Conservation (phyloP, 2,113 vertebrate genomes). For the Felis catus region F.catus_Fca126_mat1.0 CM031416.1:30379501-30380000, state of each 20-base stretch:
- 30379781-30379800: slow-evolving; percentile 91
- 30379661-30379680: not conserved
- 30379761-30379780: not conserved
- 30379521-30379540: not conserved
- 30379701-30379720: not conserved
- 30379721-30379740: not conserved
- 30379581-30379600: not conserved
- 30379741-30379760: not conserved
- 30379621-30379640: not conserved
- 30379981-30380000: slow-evolving; percentile 78
- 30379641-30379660: not conserved
- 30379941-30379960: slow-evolving; percentile 74
- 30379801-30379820: slow-evolving; percentile 90
- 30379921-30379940: slow-evolving; percentile 75
- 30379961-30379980: slow-evolving; percentile 81
- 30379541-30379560: not conserved
- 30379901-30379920: slow-evolving; percentile 92
- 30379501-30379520: not conserved
- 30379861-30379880: slow-evolving; percentile 91
- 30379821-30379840: slow-evolving; percentile 93
- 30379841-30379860: slow-evolving; percentile 92
- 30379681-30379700: not conserved
- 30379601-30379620: not conserved
- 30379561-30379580: not conserved
- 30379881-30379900: slow-evolving; percentile 92